Base-by-base conservation (phyloP, 2,888 invertebrate species). In the Drosophila prolongata region DNA sequence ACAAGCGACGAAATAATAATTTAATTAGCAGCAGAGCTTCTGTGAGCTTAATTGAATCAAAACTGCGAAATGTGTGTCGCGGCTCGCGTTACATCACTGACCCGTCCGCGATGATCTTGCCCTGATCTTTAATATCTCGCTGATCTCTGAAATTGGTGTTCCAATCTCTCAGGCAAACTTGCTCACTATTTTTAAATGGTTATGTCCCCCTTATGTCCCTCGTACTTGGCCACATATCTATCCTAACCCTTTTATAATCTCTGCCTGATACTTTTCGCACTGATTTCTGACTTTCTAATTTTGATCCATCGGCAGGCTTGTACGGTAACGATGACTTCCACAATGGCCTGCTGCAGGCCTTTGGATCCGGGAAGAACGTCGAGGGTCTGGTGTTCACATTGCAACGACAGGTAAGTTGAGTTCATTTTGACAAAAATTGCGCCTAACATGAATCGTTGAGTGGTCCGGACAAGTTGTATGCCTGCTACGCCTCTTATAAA, bases 301-400 rank as follows among this genome's bases (percentile, higher is more conserved):
- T 19, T 46, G 27, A 38, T 61, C 16, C 34, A 40, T 13, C 53
- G 57, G 1, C 80, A 92, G 92, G 94, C 66, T 95, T 98, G 73
- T 98, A 98, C 93, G 98, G 98, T 76, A 98, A 98, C 93, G 98
- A 98, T 92, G 97, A 98, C 92, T 95, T 98, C 55, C 98, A 98
- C 94, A 97, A 97, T 92, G 98, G 97, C 38, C 94, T 98, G 91
- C 94, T 96, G 89, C 95, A 96, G 92, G 95, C 97, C 89, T 94
- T 96, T 83, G 94, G 95, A 87, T 96, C 98, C 42, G 96, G 97
- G 40, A 95, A 95, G 91, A 95, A 96, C 92, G 95, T 97, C 81
- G 96, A 97, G 78, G 94, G 94, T 66, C 95, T 96, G 81, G 95
- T 98, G 87, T 94, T 94, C 88, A 95, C 95, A 80, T 96, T 97